Conservation (phyloP, 2,797 vertebrate genomes). For the Coendou prehensilis region DNA sequence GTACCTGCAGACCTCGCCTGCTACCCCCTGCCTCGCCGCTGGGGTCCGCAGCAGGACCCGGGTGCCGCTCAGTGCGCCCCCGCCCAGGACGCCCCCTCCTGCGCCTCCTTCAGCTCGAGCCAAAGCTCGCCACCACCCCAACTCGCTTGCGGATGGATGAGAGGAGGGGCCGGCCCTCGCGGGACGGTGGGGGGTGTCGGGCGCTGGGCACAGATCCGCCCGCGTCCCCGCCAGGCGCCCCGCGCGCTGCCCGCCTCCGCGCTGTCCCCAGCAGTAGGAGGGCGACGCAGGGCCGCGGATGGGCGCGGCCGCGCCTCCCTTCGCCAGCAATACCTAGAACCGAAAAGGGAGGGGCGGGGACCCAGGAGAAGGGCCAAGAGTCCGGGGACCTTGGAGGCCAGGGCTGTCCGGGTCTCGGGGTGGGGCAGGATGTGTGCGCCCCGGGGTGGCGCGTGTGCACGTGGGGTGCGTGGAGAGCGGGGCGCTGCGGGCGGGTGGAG, state of each 20-base stretch:
- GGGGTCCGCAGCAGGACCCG: neutral
- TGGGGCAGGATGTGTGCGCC: neutral
- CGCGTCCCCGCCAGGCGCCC: neutral
- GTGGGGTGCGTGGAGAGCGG: neutral
- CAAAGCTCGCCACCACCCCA: neutral
- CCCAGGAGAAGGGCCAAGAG: fast-evolving
- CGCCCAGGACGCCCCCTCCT: neutral
- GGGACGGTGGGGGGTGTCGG: too few relatives aligned
- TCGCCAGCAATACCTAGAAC: neutral
- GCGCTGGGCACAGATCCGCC: neutral
- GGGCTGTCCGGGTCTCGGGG: fast-evolving
- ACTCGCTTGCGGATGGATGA: neutral
- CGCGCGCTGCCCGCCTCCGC: neutral
- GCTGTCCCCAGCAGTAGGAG: too few relatives aligned
- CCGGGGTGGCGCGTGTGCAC: neutral
- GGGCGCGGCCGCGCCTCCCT: too few relatives aligned
- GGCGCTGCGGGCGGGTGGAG: neutral
- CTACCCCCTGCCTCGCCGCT: neutral
- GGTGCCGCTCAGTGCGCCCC: neutral
- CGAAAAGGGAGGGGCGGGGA: neutral
- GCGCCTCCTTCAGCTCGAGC: neutral
- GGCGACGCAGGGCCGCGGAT: neutral
- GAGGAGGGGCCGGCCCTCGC: neutral
- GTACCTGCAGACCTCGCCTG: neutral
- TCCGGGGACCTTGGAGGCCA: neutral